A percentile compares a stretch with the other conserved stretches of the same genome.
These are phyloP conservation scores for Xestoiulus laeticollis DNA, from an alignment of 2,888 invertebrate genomes.

Conservation along the genomic window DNA sequence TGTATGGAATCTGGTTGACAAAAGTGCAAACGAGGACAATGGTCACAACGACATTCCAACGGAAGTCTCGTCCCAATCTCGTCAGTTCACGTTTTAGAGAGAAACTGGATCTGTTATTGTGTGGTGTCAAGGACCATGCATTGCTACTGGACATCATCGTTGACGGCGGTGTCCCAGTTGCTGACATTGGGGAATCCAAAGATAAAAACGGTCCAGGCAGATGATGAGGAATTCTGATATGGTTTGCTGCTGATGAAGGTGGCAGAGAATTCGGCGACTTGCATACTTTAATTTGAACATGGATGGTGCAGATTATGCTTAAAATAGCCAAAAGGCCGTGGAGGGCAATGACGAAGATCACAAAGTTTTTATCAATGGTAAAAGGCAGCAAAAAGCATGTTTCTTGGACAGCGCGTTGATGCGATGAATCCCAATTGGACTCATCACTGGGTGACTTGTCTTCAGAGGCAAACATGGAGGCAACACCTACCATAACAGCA, in stretches of 20 bases:
- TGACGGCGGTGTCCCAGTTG: slow-evolving; percentile 58
- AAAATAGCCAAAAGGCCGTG: slow-evolving; percentile 67
- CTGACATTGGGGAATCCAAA: slow-evolving; percentile 58
- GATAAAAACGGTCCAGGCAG: slow-evolving; percentile 59
- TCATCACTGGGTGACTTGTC: not conserved
- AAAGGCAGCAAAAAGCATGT: slow-evolving; percentile 67
- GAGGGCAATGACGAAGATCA: slow-evolving; percentile 68
- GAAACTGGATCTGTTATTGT: slow-evolving; percentile 6
- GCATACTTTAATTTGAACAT: slow-evolving; percentile 60
- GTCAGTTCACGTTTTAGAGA: slow-evolving; percentile 42
- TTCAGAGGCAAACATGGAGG: slow-evolving; percentile 66
- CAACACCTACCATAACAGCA: slow-evolving; percentile 69
- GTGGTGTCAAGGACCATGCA: slow-evolving; percentile 58
- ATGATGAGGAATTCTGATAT: slow-evolving; percentile 58
- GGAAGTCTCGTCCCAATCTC: slow-evolving; percentile 57
- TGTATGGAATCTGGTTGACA: slow-evolving; percentile 70
- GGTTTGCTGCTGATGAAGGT: slow-evolving; percentile 59
- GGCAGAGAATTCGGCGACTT: slow-evolving; percentile 56
- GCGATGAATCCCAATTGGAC: not conserved
- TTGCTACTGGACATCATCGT: slow-evolving; percentile 59
- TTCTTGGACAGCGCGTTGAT: slow-evolving; percentile 58
- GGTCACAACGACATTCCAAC: slow-evolving; percentile 64
- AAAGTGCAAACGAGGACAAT: slow-evolving; percentile 70
- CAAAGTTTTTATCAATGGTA: slow-evolving; percentile 67
- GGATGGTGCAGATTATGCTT: slow-evolving; percentile 66